These are phyloP conservation scores for Seriola dumerili DNA, from an alignment of 2,113 vertebrate genomes.

Conservation along the genomic window DNA sequence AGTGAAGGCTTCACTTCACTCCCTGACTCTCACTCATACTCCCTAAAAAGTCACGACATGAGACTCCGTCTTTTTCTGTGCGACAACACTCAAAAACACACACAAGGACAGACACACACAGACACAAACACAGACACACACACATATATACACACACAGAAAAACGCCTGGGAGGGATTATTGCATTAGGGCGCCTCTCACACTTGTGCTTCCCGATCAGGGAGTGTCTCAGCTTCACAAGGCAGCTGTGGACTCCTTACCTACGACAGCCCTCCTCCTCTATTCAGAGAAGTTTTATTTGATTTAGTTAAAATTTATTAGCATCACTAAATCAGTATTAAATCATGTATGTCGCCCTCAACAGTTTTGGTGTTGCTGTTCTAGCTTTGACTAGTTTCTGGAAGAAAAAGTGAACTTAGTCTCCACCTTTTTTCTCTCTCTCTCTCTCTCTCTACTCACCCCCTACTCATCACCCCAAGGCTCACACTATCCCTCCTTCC, in stretches of 20 bases:
- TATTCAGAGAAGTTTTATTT: background rate
- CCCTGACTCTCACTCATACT: constrained; percentile 49
- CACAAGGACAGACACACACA: constrained; percentile 8
- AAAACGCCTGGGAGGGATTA: constrained; percentile 35
- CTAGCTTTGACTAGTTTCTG: background rate
- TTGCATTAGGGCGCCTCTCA: constrained; percentile 55
- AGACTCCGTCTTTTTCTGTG: constrained; percentile 7
- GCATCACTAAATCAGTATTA: background rate
- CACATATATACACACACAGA: constrained; percentile 2
- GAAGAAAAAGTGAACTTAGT: background rate
- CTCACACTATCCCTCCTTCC: constrained; percentile 29
- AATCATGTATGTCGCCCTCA: background rate
- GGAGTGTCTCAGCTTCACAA: constrained; percentile 50
- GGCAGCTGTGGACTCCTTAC: constrained; percentile 51
- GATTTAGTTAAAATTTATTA: background rate
- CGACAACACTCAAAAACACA: background rate
- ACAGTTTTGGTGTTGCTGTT: too few relatives aligned
- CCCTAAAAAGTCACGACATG: constrained; percentile 64
- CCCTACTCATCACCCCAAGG: too few relatives aligned
- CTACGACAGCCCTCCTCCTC: constrained; percentile 5
- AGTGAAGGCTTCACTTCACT: constrained; percentile 54
- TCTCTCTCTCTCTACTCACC: too few relatives aligned
- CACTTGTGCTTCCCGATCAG: constrained; percentile 58
- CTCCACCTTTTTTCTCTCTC: background rate
- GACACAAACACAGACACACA: background rate